A percentile compares a stretch with the other conserved stretches of the same genome.
Evolutionary conservation across 2,888 invertebrate genomes (phyloP).

Genomic region (Synergus umbraculus): DNA sequence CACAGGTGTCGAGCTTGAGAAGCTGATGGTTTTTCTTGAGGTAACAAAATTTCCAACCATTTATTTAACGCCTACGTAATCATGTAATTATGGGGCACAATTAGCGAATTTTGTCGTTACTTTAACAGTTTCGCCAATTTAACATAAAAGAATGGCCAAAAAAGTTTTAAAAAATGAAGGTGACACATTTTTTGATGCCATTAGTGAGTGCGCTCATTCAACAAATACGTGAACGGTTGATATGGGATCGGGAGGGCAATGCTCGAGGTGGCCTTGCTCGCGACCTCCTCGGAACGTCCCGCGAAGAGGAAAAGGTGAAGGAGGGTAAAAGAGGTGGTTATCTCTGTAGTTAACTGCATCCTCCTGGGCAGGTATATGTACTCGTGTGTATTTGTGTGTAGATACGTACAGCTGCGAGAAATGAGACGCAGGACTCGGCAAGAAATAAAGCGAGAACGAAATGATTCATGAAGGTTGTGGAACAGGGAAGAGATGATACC

Average conservation of each 20-base stretch:
- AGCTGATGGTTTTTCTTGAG: no score
- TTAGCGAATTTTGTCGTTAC: no score
- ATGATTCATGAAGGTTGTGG: slow-evolving; percentile 37
- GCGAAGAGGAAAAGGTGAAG: slow-evolving; percentile 54
- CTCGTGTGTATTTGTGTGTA: slow-evolving; percentile 45
- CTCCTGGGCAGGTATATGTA: slow-evolving; percentile 42
- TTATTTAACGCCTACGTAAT: no score
- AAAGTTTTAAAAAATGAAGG: not conserved
- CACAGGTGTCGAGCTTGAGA: not conserved
- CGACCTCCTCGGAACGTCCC: slow-evolving; percentile 70
- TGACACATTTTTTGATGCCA: slow-evolving; percentile 15
- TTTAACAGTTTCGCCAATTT: no score
- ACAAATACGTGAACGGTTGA: slow-evolving; percentile 28
- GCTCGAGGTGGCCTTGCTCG: slow-evolving; percentile 75
- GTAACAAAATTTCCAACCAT: no score
- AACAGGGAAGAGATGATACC: slow-evolving; percentile 51
- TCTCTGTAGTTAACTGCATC: slow-evolving; percentile 27
- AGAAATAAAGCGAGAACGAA: slow-evolving; percentile 44
- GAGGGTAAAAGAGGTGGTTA: slow-evolving; percentile 41
- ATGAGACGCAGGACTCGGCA: slow-evolving; percentile 38
- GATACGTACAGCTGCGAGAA: slow-evolving; percentile 48
- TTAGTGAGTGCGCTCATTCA: slow-evolving; percentile 10
- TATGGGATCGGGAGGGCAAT: slow-evolving; percentile 69
- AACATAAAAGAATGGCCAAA: not conserved
- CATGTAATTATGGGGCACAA: no score